phyloP scores from a whole-genome alignment of 2,888 invertebrate genomes.

The Aleiodes leptofemur region DNA sequence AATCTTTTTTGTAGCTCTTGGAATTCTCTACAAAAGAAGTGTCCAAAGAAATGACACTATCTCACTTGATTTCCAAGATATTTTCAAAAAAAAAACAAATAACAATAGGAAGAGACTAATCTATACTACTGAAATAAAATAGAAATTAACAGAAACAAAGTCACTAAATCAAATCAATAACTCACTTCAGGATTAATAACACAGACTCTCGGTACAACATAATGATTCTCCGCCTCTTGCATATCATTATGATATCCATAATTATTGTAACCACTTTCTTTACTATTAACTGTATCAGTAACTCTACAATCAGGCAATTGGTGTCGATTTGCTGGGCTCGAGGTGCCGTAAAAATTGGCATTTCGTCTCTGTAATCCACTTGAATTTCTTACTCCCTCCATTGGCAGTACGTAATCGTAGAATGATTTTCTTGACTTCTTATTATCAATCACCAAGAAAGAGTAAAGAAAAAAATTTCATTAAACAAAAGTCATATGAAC shows the following conservation, averaged over 20 bases:
- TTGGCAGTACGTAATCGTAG: conserved; percentile 68
- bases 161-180: conserved; percentile 24
- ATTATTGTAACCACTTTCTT: conserved; percentile 66
- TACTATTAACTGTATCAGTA: conserved; percentile 56
- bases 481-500: conserved; percentile 19
- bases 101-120: no score
- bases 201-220: conserved; percentile 66
- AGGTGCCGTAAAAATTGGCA: conserved; percentile 67
- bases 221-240: conserved; percentile 67
- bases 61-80: no score
- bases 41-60: no score
- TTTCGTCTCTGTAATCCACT: conserved; percentile 47
- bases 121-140: no score
- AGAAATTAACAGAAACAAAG: neutral
- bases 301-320: conserved; percentile 23
- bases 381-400: conserved; percentile 51
- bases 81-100: no score
- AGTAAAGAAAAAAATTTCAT: conserved; percentile 37
- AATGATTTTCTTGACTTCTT: conserved; percentile 63
- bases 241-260: conserved; percentile 70
- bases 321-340: conserved; percentile 60
- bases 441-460: neutral
- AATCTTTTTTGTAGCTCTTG: no score
- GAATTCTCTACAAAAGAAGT: no score
- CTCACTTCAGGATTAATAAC: conserved; percentile 68